Evolutionary conservation across 2,888 invertebrate genomes (phyloP), one percentile per base, ranked within the genome.

Genomic region (Limenitis camilla): DNA sequence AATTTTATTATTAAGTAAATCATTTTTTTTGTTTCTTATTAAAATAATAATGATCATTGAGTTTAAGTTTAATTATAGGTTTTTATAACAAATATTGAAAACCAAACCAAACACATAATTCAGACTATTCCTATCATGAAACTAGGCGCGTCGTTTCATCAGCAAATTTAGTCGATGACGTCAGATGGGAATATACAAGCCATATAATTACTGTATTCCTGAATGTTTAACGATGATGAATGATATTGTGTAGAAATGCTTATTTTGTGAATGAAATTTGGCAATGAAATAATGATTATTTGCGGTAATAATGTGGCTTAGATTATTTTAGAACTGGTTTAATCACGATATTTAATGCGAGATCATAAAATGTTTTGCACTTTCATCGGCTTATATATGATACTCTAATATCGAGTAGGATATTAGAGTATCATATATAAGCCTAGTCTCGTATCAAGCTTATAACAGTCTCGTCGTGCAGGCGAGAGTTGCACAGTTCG

Each of bases 161-260:
- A 49, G 38, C 32, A 36, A 45, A 45, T 43, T 19, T 31, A 43
- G 27, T 5, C 38, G 31, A 43, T 49, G 38, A 49, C 49, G 43
- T 43, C 30, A 49, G 43, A 31, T 30, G 27, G 38, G 43, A 38
- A 38, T 43, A 31, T 42, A 38, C 11, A 43, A 8, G 31, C 32
- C 10, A 38, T 38, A 42, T 40, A 42, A 42, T 49, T 36, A 35
- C 36, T 27, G 42, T 42, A 49, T 49, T 19, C 42, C 42, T 42
- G 28, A 36, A 31, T 49, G 42, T 42, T 42, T 49, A 41, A 49
- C 42, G 49, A 49, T 49, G 42, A 49, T 49, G 42, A 49, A 49
- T 49, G 49, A 31, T 42, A 49, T 38, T 33, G n/a, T 33, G n/a
- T 31, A 43, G 49, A 49, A 32, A 49, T 30, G 49, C 27, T 30